A percentile compares a stretch with the other conserved stretches of the same genome.
phyloP scores from a whole-genome alignment of 2,113 vertebrate species.

The Zootoca vivipara region DNA sequence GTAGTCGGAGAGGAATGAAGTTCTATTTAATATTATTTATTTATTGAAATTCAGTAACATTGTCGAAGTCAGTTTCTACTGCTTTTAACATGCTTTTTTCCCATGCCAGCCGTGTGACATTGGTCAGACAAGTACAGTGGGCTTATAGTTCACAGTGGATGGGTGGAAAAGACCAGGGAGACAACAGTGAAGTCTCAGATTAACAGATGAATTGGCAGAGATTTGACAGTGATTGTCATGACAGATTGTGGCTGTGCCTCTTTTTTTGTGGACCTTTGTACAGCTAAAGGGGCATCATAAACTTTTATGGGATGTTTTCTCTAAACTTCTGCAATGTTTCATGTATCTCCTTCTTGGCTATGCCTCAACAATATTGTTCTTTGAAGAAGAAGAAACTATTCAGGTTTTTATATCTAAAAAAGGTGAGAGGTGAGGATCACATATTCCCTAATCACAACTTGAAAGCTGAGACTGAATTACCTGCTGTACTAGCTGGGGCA shows the following conservation, averaged over 20 bases:
- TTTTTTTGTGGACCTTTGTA: not conserved
- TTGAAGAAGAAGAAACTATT: not conserved
- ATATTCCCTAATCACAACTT: not conserved
- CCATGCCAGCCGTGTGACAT: not conserved
- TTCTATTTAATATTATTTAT: constrained; percentile 1
- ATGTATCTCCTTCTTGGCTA: not conserved
- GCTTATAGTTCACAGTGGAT: not conserved
- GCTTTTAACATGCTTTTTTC: not conserved
- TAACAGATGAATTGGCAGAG: not conserved
- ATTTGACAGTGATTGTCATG: not conserved
- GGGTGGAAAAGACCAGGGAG: not conserved
- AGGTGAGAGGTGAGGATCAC: no score
- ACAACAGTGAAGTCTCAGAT: not conserved
- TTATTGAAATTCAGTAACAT: not conserved
- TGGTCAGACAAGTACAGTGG: not conserved
- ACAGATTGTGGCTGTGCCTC: not conserved
- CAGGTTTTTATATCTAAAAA: not conserved
- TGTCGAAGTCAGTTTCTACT: not conserved
- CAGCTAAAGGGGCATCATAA: not conserved
- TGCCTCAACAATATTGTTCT: not conserved
- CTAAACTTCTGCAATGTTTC: not conserved
- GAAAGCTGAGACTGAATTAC: not conserved
- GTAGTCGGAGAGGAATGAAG: not conserved
- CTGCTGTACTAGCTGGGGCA: not conserved
- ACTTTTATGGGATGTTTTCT: not conserved